Evolutionary conservation across 2,888 invertebrate genomes (phyloP).

Genomic region (Thecophora atra): DNA sequence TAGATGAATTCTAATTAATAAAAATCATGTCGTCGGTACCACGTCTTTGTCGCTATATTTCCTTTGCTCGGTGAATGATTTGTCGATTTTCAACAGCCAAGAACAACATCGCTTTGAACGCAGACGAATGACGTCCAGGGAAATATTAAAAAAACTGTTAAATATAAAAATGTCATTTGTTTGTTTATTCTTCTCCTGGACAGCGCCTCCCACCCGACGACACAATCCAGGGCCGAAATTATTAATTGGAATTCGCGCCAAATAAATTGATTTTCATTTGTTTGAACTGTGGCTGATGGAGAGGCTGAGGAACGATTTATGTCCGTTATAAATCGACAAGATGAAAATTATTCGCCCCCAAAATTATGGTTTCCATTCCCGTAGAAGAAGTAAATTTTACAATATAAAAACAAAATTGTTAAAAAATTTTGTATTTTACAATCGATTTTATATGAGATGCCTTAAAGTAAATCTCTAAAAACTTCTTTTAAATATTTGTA

Average conservation of each 20-base stretch:
- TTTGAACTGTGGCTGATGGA: background rate
- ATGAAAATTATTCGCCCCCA: too few species aligned
- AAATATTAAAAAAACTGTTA: conserved; percentile 1
- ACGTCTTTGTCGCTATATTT: background rate
- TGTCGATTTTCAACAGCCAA: background rate
- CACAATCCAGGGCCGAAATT: background rate
- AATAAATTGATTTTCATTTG: conserved; percentile 23
- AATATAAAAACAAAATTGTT: too few species aligned
- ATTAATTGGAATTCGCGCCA: conserved; percentile 20
- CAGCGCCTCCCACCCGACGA: background rate
- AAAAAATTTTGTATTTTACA: too few species aligned
- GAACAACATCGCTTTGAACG: background rate
- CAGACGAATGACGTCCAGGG: conserved; percentile 11
- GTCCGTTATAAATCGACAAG: background rate
- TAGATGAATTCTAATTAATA: background rate
- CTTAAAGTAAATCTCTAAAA: too few species aligned
- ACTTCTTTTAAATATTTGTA: too few species aligned
- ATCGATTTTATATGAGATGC: too few species aligned
- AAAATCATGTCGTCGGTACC: background rate
- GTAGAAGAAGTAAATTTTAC: too few species aligned
- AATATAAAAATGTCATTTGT: background rate
- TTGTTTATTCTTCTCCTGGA: background rate
- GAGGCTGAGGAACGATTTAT: background rate
- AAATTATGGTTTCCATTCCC: too few species aligned
- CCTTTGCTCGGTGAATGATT: background rate